These are phyloP conservation scores for Sialis lutaria DNA, from an alignment of 2,888 invertebrate species.

Conservation along the genomic window DNA sequence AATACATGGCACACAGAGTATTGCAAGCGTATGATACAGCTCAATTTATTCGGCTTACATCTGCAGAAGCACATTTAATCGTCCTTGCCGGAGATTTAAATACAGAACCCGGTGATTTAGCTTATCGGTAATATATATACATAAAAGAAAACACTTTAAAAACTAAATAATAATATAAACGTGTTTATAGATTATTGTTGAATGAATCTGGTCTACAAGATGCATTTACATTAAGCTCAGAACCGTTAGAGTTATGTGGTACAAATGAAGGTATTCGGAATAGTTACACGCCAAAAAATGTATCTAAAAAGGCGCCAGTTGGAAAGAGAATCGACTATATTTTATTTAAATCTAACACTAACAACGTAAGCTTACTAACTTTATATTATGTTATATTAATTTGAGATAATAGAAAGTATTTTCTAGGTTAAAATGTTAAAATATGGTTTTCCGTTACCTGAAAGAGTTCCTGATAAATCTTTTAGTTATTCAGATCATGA, in stretches of 20 bases:
- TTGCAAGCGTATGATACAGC: conserved; percentile 89
- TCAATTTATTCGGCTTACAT: conserved; percentile 80
- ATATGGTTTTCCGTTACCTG: conserved; percentile 53
- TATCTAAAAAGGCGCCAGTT: conserved; percentile 34
- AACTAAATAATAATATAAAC: not conserved
- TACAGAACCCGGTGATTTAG: conserved; percentile 70
- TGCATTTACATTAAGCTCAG: conserved; percentile 22
- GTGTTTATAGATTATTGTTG: conserved; percentile 29
- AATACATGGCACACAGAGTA: conserved; percentile 82
- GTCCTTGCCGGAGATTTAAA: conserved; percentile 92
- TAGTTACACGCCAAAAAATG: conserved; percentile 50
- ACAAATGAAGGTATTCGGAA: conserved; percentile 72
- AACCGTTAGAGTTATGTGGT: conserved; percentile 13
- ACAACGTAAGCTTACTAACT: no score
- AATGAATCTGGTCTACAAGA: conserved; percentile 37
- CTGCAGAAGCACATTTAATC: conserved; percentile 57
- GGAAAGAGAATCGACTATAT: conserved; percentile 92
- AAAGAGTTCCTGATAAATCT: conserved; percentile 47
- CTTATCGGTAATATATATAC: conserved; percentile 36
- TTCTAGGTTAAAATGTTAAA: conserved; percentile 27
- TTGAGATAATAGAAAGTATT: not conserved
- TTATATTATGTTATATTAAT: not conserved
- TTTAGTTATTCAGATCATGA: conserved; percentile 87
- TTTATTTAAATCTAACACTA: conserved; percentile 32
- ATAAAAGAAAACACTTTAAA: not conserved